Conservation (phyloP, 2,888 invertebrate species). For the Standfussiana lucernea region DNA sequence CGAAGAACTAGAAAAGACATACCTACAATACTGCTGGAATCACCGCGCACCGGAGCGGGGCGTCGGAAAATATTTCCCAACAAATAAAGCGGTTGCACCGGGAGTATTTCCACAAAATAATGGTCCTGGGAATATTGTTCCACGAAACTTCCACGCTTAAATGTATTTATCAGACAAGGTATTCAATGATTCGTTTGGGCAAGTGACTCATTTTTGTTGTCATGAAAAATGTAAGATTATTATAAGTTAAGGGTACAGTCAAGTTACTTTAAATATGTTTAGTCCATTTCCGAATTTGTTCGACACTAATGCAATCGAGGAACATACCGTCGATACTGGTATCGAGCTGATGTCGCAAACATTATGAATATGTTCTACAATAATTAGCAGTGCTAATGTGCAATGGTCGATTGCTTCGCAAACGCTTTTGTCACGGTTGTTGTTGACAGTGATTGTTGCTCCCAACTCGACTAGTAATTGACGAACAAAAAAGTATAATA, state of each 20-base stretch:
- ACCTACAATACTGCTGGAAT: conserved; percentile 41
- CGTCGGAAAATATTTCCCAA: conserved; percentile 45
- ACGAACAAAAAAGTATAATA: no score
- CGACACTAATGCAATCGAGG: background rate
- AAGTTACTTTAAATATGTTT: no score
- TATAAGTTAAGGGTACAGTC: background rate
- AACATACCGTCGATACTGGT: background rate
- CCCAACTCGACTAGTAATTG: no score
- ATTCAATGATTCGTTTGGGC: background rate
- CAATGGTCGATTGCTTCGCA: no score
- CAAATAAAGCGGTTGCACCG: conserved; percentile 57
- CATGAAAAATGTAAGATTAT: background rate
- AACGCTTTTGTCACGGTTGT: background rate
- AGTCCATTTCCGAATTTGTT: background rate
- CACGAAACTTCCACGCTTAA: background rate
- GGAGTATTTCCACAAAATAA: conserved; percentile 53
- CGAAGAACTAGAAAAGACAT: conserved; percentile 34
- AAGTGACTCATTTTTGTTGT: background rate
- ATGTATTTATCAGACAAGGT: conserved; percentile 35
- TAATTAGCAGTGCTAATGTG: background rate
- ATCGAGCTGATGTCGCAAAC: background rate
- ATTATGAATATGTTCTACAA: background rate
- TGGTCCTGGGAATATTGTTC: conserved; percentile 44
- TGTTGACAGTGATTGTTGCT: no score
- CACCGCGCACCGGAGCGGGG: conserved; percentile 20